Evolutionary conservation across 2,888 invertebrate species (phyloP).

Genomic region (Diloba caeruleocephala): DNA sequence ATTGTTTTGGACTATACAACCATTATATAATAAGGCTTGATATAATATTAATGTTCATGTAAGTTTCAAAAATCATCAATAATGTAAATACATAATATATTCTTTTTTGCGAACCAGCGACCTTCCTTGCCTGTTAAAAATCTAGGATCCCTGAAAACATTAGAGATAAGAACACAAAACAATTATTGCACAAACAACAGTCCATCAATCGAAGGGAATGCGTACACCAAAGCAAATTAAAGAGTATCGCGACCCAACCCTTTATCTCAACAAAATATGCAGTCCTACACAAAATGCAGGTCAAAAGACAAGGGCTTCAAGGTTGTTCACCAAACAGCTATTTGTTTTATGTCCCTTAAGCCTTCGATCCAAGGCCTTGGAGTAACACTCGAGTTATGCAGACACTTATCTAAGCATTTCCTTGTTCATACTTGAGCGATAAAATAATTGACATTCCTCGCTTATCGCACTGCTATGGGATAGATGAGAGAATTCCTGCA

Average conservation of each 20-base stretch:
- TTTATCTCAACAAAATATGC: constrained; percentile 32
- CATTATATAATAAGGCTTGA: too few species aligned
- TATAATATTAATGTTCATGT: too few species aligned
- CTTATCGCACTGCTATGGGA: constrained; percentile 11
- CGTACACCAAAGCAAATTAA: neutral
- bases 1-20: too few species aligned
- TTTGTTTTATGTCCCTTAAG: constrained; percentile 37
- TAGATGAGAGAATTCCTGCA: constrained; percentile 6
- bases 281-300: constrained; percentile 29
- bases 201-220: too few species aligned
- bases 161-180: too few species aligned
- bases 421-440: constrained; percentile 10
- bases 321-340: constrained; percentile 39
- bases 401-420: constrained; percentile 26
- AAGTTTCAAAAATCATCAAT: too few species aligned
- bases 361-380: constrained; percentile 32
- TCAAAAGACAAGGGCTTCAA: constrained; percentile 22
- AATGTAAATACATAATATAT: too few species aligned
- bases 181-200: too few species aligned
- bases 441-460: constrained; percentile 23
- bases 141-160: too few species aligned
- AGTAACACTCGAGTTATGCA: constrained; percentile 26
- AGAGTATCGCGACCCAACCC: neutral
- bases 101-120: too few species aligned
- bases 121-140: too few species aligned